Conservation (phyloP, 2,113 vertebrate genomes). For the Leptobrachium leishanense region DNA sequence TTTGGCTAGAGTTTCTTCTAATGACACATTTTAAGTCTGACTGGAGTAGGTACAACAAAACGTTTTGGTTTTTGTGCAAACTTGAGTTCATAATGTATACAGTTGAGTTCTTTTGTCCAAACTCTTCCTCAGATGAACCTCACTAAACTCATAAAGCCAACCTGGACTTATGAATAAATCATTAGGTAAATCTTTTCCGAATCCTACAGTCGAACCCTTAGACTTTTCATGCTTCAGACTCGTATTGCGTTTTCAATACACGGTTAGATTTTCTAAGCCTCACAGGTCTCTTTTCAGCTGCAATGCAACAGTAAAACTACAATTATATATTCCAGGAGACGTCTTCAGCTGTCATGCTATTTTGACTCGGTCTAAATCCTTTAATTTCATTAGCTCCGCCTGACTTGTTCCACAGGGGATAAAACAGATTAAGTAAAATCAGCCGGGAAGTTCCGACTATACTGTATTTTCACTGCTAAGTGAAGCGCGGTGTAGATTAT, state of each 20-base stretch:
- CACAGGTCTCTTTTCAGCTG: not conserved
- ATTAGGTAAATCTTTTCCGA: not conserved
- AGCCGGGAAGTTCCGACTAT: conserved; percentile 10
- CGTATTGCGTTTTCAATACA: not conserved
- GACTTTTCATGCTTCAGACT: not conserved
- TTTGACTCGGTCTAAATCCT: conserved; percentile 32
- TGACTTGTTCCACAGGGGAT: conserved; percentile 39
- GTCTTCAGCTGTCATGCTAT: conserved; percentile 28
- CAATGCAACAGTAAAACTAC: not conserved
- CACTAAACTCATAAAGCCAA: no score
- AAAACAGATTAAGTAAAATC: conserved; percentile 42
- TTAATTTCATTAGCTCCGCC: conserved; percentile 43
- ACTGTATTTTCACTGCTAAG: conserved; percentile 25
- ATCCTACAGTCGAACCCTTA: not conserved
- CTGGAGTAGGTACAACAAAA: no score
- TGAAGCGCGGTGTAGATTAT: conserved; percentile 17
- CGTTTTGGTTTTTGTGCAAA: no score
- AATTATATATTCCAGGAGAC: conserved; percentile 27
- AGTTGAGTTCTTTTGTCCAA: no score
- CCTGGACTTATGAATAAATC: no score
- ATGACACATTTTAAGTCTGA: no score
- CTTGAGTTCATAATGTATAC: no score
- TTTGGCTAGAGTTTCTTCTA: no score
- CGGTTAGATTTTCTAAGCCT: not conserved
- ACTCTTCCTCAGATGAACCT: no score